Evolutionary conservation across 2,113 vertebrate genomes (phyloP).

Genomic region (Agapornis roseicollis): DNA sequence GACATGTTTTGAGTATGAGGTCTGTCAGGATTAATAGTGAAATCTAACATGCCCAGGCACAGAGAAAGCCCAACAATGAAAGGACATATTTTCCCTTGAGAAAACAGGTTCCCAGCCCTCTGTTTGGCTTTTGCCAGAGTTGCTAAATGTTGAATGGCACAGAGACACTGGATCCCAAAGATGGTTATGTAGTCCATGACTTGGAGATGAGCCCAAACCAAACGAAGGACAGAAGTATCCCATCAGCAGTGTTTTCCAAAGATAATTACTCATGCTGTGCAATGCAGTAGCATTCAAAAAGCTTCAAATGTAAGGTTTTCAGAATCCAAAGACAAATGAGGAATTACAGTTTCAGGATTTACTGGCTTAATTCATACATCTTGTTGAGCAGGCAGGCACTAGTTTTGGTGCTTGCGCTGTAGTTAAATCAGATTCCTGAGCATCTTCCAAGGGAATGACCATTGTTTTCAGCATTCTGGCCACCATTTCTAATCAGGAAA

Average conservation of each 20-base stretch:
- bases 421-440: not conserved
- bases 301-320: not conserved
- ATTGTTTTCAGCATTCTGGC: not conserved
- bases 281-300: not conserved
- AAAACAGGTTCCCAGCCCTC: slow-evolving; percentile 49
- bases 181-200: not conserved
- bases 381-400: not conserved
- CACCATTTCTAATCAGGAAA: not conserved
- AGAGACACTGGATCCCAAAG: not conserved
- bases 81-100: slow-evolving; percentile 53
- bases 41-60: slow-evolving; percentile 34
- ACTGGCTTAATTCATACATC: not conserved
- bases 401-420: not conserved
- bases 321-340: not conserved
- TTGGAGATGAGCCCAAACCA: not conserved
- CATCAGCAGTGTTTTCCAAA: not conserved
- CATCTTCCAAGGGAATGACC: not conserved
- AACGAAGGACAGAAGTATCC: not conserved
- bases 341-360: not conserved
- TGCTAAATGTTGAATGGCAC: slow-evolving; percentile 6
- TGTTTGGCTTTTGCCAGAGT: not conserved
- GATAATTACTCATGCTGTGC: not conserved
- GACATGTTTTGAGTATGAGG: slow-evolving; percentile 47
- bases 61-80: slow-evolving; percentile 24
- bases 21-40: slow-evolving; percentile 54